These are phyloP conservation scores for Stenchaetothrips biformis DNA, from an alignment of 2,888 invertebrate genomes.

Conservation along the genomic window DNA sequence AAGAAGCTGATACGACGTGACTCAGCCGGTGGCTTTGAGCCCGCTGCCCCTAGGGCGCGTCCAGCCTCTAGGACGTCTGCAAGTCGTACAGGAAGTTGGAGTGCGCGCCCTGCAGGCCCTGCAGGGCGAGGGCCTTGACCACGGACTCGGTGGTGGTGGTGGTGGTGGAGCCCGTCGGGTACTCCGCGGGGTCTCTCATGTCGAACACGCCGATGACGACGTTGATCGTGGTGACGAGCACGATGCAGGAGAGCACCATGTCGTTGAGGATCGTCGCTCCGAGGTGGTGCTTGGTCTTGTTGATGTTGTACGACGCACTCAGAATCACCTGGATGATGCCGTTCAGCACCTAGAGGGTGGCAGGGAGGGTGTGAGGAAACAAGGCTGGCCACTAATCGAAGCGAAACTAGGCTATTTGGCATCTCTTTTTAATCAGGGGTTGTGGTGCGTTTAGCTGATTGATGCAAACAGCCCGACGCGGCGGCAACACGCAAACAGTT, in stretches of 20 bases:
- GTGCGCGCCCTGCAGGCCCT: neutral
- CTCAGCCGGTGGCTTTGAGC: too few relatives aligned
- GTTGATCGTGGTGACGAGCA: conserved; percentile 56
- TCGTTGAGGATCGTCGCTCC: conserved; percentile 59
- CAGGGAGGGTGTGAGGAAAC: too few relatives aligned
- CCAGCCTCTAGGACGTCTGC: neutral
- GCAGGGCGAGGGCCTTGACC: neutral
- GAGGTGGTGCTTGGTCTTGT: conserved; percentile 55
- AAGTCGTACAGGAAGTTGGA: neutral
- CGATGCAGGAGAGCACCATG: conserved; percentile 54
- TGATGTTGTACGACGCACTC: conserved; percentile 57
- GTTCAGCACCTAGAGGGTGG: conserved; percentile 52
- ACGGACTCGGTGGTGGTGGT: neutral
- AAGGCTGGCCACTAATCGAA: too few relatives aligned
- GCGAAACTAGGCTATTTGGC: too few relatives aligned
- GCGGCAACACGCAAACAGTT: too few relatives aligned
- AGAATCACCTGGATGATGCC: conserved; percentile 57
- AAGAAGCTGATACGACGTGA: too few relatives aligned
- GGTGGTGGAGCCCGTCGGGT: conserved; percentile 44
- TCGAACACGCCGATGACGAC: conserved; percentile 59
- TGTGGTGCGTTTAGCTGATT: too few relatives aligned
- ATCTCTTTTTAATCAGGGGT: too few relatives aligned
- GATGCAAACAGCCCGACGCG: too few relatives aligned
- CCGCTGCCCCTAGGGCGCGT: neutral
- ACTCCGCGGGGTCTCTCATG: conserved; percentile 47